Conservation (phyloP, 2,113 vertebrate genomes). For the Salvator merianae region DNA sequence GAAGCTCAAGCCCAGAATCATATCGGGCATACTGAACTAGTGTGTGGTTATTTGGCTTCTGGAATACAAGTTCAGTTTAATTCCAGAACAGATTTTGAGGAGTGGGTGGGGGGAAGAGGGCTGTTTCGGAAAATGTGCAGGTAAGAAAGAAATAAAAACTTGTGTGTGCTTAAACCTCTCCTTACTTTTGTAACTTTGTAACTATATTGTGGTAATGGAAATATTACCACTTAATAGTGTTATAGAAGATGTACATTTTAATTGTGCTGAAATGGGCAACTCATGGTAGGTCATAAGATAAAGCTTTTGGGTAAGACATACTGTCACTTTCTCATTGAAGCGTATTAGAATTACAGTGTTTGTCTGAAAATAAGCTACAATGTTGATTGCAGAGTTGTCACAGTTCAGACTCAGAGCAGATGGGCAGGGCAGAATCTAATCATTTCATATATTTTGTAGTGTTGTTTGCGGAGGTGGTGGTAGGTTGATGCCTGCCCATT, state of each 20-base stretch:
- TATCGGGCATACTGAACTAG: background rate
- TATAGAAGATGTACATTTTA: slow-evolving; percentile 7
- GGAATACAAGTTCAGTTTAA: background rate
- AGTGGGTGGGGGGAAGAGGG: too few species aligned
- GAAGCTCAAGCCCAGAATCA: background rate
- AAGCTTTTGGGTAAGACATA: slow-evolving; percentile 46
- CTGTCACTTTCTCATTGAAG: slow-evolving; percentile 58
- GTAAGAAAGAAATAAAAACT: background rate
- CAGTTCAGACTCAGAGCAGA: slow-evolving; percentile 88
- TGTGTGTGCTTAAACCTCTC: slow-evolving; percentile 55
- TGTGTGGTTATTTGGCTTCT: background rate
- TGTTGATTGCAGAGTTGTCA: slow-evolving; percentile 80
- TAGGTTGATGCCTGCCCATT: slow-evolving; percentile 80
- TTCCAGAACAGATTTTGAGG: too few species aligned
- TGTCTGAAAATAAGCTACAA: slow-evolving; percentile 75
- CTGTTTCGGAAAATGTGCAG: background rate
- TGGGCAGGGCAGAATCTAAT: slow-evolving; percentile 84
- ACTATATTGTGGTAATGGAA: slow-evolving; percentile 49
- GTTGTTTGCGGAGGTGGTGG: slow-evolving; percentile 81
- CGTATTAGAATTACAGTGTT: slow-evolving; percentile 63
- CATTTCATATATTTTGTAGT: slow-evolving; percentile 64
- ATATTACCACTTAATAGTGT: slow-evolving; percentile 28
- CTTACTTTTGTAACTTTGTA: slow-evolving; percentile 48
- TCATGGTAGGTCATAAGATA: slow-evolving; percentile 28
- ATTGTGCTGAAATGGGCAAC: slow-evolving; percentile 25